These are phyloP conservation scores for Camponotus fellah DNA, from an alignment of 2,888 invertebrate genomes.

Conservation along the genomic window DNA sequence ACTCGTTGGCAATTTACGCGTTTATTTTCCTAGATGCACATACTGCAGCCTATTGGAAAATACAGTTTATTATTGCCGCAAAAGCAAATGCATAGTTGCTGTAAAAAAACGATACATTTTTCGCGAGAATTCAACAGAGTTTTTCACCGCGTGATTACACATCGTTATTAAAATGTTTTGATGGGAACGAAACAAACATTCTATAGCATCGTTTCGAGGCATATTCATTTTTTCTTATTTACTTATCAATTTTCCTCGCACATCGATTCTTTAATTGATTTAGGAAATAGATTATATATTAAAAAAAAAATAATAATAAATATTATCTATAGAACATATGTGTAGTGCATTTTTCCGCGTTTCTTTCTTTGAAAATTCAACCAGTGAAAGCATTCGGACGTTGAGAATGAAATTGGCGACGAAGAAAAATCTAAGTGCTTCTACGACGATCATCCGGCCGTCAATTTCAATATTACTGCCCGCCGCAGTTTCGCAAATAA, in stretches of 20 bases:
- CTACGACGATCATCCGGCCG: constrained; percentile 9
- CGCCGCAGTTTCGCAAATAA: constrained; percentile 29
- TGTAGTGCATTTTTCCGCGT: not conserved
- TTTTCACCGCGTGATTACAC: constrained; percentile 13
- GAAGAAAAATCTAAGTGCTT: constrained; percentile 8
- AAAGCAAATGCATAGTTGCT: constrained; percentile 44
- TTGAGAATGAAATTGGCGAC: constrained; percentile 22
- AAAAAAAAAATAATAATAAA: constrained; percentile 14
- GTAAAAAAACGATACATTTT: constrained; percentile 36
- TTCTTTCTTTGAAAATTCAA: not conserved
- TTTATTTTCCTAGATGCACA: constrained; percentile 19
- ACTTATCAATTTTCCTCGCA: not conserved
- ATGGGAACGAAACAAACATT: not conserved
- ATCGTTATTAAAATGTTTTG: constrained; percentile 36
- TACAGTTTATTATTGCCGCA: constrained; percentile 48
- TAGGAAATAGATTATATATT: not conserved
- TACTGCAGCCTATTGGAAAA: constrained; percentile 24
- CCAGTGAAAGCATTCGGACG: not conserved
- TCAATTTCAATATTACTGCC: constrained; percentile 46
- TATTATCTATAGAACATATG: not conserved
- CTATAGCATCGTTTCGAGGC: not conserved
- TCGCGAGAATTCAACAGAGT: not conserved
- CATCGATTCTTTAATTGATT: not conserved
- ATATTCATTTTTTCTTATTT: not conserved
- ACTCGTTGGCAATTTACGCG: constrained; percentile 23